These are phyloP conservation scores for Caranx ignobilis DNA, from an alignment of 2,113 vertebrate genomes.

Conservation along the genomic window DNA sequence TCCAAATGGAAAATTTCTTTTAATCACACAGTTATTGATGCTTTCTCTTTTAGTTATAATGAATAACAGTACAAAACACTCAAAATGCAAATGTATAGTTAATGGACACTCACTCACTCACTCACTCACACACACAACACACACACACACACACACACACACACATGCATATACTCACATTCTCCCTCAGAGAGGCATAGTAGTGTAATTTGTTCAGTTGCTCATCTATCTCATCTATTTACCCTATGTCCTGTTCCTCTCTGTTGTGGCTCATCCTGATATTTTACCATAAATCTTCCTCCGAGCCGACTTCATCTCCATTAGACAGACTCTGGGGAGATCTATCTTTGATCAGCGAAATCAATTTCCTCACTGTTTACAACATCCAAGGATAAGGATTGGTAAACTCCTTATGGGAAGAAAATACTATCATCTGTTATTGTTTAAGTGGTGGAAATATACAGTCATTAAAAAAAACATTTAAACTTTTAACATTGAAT, in stretches of 20 bases:
- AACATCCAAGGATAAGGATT: conserved; percentile 34
- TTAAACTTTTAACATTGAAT: not conserved
- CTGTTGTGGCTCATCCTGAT: conserved; percentile 15
- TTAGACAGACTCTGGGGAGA: conserved; percentile 40
- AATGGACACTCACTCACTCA: not conserved
- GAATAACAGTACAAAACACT: conserved; percentile 6
- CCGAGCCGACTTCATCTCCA: conserved; percentile 26
- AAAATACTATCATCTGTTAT: conserved; percentile 30
- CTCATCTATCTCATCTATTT: conserved; percentile 33
- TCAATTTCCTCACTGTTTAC: conserved; percentile 51
- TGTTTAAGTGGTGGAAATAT: not conserved
- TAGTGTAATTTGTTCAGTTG: conserved; percentile 14
- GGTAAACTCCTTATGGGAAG: conserved; percentile 22
- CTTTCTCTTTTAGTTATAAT: conserved; percentile 18
- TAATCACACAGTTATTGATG: conserved; percentile 3
- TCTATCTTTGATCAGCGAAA: conserved; percentile 57
- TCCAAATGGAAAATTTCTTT: conserved; percentile 9
- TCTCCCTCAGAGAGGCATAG: conserved; percentile 9
- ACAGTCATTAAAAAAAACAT: not conserved
- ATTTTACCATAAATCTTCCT: conserved; percentile 45
- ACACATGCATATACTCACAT: not conserved
- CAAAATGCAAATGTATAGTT: conserved; percentile 21
- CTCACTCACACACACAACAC: not conserved
- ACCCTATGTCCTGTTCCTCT: conserved; percentile 5
- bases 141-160: conserved; percentile 2